A percentile compares a stretch with the other conserved stretches of the same genome.
Evolutionary conservation across 2,113 vertebrate genomes (phyloP).

Genomic region (Dipodomys merriami): DNA sequence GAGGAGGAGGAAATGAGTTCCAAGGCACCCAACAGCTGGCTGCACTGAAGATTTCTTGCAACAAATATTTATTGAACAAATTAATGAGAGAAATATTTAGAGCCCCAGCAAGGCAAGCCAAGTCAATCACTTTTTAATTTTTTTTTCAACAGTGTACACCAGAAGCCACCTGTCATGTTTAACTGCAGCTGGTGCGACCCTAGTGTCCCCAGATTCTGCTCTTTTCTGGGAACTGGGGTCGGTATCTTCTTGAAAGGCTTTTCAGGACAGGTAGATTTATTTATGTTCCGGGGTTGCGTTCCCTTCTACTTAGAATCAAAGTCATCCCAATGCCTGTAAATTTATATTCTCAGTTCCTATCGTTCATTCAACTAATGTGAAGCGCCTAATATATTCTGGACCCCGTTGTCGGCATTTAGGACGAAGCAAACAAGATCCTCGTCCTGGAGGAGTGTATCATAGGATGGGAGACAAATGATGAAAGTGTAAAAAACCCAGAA

Average conservation of each 20-base stretch:
- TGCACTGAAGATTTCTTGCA: background rate
- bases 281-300: background rate
- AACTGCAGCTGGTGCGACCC: background rate
- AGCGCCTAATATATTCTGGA: background rate
- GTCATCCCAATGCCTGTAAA: background rate
- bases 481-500: background rate
- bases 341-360: background rate
- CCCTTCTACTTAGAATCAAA: background rate
- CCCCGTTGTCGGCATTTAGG: background rate
- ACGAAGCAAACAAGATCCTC: background rate
- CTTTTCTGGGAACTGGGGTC: background rate
- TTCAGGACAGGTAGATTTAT: background rate
- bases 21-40: background rate
- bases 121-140: background rate
- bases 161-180: background rate
- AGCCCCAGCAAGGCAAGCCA: background rate
- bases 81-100: background rate
- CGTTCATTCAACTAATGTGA: slow-evolving; percentile 21
- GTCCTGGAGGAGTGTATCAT: background rate
- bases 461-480: background rate
- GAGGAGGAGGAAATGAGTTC: background rate
- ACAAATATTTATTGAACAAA: slow-evolving; percentile 21
- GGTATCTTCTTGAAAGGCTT: background rate
- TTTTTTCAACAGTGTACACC: background rate
- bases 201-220: background rate